Evolutionary conservation across 2,888 invertebrate genomes (phyloP).

Genomic region (Rhagophthalmus giganteus): DNA sequence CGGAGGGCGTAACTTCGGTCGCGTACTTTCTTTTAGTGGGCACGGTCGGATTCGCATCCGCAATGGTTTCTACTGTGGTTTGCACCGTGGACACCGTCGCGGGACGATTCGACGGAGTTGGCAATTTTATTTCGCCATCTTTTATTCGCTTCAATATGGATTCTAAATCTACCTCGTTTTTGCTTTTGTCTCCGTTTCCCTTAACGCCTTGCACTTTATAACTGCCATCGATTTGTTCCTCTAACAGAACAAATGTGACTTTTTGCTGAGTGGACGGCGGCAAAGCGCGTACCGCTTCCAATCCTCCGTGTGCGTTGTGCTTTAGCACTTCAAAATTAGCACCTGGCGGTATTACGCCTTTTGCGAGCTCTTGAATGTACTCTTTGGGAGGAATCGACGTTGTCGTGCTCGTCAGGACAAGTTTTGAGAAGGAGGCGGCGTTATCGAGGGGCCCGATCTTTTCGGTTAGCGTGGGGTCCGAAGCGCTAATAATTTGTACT

Average conservation of each 20-base stretch:
- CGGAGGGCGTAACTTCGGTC: conserved; percentile 29
- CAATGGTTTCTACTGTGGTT: conserved; percentile 36
- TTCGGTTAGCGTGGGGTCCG: conserved; percentile 66
- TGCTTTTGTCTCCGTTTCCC: conserved; percentile 72
- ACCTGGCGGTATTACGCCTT: conserved; percentile 76
- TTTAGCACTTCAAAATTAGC: conserved; percentile 81
- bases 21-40: conserved; percentile 10
- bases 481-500: conserved; percentile 67
- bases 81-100: conserved; percentile 25
- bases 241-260: conserved; percentile 83
- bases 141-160: conserved; percentile 79
- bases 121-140: conserved; percentile 79
- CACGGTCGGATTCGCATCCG: conserved; percentile 34
- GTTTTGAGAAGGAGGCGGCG: conserved; percentile 48
- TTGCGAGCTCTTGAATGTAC: conserved; percentile 76
- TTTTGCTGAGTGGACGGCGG: conserved; percentile 71
- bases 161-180: conserved; percentile 75
- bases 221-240: conserved; percentile 83
- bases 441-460: conserved; percentile 58
- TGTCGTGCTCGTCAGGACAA: conserved; percentile 37
- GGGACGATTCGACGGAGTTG: conserved; percentile 59
- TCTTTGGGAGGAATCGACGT: conserved; percentile 64
- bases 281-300: conserved; percentile 69
- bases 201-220: conserved; percentile 84
- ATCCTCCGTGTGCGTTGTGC: conserved; percentile 71